Evolutionary conservation across 2,113 vertebrate genomes (phyloP).

Genomic region (Phainopepla nitens): DNA sequence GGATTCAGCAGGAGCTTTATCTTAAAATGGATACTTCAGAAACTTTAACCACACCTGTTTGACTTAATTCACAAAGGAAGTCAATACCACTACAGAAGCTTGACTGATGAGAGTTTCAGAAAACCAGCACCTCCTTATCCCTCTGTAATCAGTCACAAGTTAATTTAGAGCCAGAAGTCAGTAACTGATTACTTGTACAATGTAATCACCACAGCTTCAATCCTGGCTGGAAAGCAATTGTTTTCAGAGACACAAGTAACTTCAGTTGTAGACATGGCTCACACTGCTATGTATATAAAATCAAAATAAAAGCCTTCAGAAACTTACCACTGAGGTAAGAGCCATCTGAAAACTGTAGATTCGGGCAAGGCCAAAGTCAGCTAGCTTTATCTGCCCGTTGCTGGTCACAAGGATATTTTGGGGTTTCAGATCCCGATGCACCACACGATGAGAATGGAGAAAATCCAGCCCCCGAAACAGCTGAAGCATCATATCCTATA

Average conservation of each 20-base stretch:
- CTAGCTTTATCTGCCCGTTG: slow-evolving; percentile 93
- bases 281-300: background rate
- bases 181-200: background rate
- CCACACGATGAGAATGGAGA: slow-evolving; percentile 95
- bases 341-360: slow-evolving; percentile 99
- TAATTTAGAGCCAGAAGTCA: background rate
- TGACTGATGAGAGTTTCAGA: background rate
- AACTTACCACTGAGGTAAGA: slow-evolving; percentile 96
- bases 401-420: slow-evolving; percentile 98
- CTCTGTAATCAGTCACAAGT: background rate
- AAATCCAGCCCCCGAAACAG: slow-evolving; percentile 96
- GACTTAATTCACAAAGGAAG: background rate
- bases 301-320: background rate
- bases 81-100: background rate
- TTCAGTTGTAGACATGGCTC: background rate
- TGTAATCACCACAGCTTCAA: background rate
- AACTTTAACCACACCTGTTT: background rate
- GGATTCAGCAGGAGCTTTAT: background rate
- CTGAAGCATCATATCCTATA: slow-evolving; percentile 98
- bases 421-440: slow-evolving; percentile 96
- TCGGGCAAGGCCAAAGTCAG: slow-evolving; percentile 93
- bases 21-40: background rate
- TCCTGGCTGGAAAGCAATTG: background rate
- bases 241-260: background rate
- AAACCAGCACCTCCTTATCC: background rate